phyloP scores from a whole-genome alignment of 2,113 vertebrate species.

The Thymallus thymallus region DNA sequence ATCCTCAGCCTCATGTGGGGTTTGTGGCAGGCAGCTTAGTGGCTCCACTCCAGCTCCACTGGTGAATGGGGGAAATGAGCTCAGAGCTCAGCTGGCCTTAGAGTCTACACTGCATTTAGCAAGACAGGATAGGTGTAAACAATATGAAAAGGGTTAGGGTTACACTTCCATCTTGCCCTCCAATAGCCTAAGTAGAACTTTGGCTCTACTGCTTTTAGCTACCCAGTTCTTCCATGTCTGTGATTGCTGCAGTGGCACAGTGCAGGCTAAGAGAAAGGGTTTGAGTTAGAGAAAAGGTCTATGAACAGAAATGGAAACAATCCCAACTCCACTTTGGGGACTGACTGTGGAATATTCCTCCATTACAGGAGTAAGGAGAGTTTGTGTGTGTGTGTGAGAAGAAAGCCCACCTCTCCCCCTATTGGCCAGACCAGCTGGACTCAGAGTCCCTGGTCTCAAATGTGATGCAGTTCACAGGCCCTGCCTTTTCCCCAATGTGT shows the following conservation, averaged over 20 bases:
- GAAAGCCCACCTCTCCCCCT: constrained; percentile 16
- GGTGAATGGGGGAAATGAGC: constrained; percentile 30
- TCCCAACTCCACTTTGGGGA: no score
- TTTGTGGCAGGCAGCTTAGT: constrained; percentile 34
- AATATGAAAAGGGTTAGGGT: no score
- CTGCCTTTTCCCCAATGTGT: constrained; percentile 43
- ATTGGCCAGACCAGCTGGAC: constrained; percentile 20
- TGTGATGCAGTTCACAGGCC: constrained; percentile 26
- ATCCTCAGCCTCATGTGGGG: constrained; percentile 21
- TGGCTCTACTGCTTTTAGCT: no score
- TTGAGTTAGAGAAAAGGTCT: no score
- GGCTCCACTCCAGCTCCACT: constrained; percentile 33
- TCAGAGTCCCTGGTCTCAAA: constrained; percentile 12
- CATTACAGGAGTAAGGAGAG: no score
- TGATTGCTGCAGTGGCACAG: no score
- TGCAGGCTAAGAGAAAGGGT: no score
- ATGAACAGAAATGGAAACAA: no score
- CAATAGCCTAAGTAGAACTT: background rate
- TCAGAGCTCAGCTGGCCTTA: no score
- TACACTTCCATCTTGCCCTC: background rate
- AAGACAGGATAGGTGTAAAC: no score
- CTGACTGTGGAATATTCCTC: no score
- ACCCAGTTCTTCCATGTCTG: no score
- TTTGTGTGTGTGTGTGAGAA: background rate
- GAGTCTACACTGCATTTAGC: background rate